Conservation (phyloP, 2,113 vertebrate species). For the Pseudopipra pipra region DNA sequence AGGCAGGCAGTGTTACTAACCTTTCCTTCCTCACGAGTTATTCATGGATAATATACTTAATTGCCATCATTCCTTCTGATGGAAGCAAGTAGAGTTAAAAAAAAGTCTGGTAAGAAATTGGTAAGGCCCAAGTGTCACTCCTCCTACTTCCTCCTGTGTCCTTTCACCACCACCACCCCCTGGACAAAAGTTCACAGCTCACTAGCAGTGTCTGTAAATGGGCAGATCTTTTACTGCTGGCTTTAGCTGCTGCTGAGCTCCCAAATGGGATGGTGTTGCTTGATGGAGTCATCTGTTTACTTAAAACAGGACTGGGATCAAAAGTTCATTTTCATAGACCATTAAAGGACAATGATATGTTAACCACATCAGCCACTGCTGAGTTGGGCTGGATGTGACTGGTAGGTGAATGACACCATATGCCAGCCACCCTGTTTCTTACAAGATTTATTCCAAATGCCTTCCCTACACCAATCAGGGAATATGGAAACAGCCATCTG, state of each 20-base stretch:
- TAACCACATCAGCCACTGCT: conserved; percentile 21
- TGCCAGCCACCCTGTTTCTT: not conserved
- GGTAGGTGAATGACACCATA: not conserved
- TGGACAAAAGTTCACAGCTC: conserved; percentile 46
- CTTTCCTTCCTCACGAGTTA: not conserved
- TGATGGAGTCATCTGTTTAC: conserved; percentile 61
- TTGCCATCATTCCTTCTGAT: not conserved
- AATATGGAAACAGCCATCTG: not conserved
- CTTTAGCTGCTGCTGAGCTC: conserved; percentile 38
- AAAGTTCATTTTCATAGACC: conserved; percentile 60
- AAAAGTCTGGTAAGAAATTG: not conserved
- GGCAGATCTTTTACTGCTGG: conserved; percentile 24
- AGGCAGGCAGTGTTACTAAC: not conserved
- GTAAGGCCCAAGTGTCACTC: not conserved
- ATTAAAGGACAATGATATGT: conserved; percentile 26
- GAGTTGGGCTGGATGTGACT: not conserved
- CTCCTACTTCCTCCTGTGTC: conserved; percentile 6
- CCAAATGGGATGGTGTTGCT: conserved; percentile 46
- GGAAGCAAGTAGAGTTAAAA: not conserved
- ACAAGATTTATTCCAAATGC: not conserved
- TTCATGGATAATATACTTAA: not conserved
- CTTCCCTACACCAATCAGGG: not conserved
- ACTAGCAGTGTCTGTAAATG: not conserved
- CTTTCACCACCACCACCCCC: not conserved
- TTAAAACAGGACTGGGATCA: conserved; percentile 53